These are phyloP conservation scores for Glyphotaelius pellucidus DNA, from an alignment of 2,888 invertebrate genomes.

Conservation along the genomic window DNA sequence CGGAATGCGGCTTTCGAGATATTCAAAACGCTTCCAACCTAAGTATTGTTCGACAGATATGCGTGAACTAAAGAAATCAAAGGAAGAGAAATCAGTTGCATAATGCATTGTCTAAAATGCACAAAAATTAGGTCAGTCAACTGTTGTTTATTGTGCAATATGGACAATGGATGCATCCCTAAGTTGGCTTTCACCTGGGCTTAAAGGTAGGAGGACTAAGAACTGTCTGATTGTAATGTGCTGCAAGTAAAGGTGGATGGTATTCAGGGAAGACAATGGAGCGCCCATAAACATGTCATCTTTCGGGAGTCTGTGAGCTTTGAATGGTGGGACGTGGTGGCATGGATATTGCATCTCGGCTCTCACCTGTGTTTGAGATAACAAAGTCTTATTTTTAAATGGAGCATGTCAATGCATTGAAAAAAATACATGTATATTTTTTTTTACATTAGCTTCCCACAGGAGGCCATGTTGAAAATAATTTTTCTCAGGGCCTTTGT, in stretches of 20 bases:
- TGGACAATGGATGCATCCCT: constrained; percentile 54
- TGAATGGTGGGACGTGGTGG: constrained; percentile 23
- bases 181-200: constrained; percentile 53
- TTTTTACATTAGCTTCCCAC: too few species aligned
- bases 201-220: constrained; percentile 15
- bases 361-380: background rate
- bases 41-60: background rate
- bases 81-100: constrained; percentile 30
- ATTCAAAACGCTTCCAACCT: background rate
- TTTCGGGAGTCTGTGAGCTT: constrained; percentile 38
- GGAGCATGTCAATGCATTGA: background rate
- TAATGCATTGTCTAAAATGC: constrained; percentile 10
- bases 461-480: too few species aligned
- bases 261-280: constrained; percentile 47
- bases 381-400: background rate
- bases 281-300: constrained; percentile 63
- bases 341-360: background rate
- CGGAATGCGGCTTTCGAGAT: background rate
- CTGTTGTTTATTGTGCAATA: constrained; percentile 55
- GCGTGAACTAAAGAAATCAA: background rate
- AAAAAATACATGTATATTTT: too few species aligned
- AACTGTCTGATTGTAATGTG: background rate
- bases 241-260: constrained; percentile 2
- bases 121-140: constrained; percentile 50
- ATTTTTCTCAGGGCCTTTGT: too few species aligned